Conservation (phyloP, 2,113 vertebrate genomes). For the Todiramphus saurophagus region DNA sequence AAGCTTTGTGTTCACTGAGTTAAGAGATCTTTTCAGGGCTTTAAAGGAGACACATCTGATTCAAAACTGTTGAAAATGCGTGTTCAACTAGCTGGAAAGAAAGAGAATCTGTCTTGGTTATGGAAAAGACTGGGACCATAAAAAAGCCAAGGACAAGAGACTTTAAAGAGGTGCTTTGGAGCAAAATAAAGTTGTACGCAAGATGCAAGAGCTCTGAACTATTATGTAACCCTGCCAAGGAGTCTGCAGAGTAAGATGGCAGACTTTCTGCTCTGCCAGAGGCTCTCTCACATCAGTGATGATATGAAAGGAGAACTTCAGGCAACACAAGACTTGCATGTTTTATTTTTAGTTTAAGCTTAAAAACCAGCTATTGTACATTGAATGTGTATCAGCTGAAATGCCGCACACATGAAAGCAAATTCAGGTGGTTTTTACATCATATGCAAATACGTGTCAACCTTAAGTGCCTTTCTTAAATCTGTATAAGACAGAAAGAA, state of each 20-base stretch:
- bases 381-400: background rate
- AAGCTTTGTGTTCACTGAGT: background rate
- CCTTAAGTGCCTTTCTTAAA: background rate
- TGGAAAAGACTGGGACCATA: background rate
- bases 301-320: background rate
- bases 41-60: background rate
- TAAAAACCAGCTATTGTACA: background rate
- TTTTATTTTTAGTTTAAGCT: background rate
- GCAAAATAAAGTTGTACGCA: background rate
- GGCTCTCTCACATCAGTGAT: background rate
- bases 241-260: background rate
- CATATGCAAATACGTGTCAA: background rate
- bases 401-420: background rate
- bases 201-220: background rate
- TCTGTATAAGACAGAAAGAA: background rate
- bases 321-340: background rate
- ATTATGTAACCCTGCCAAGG: rapidly evolving
- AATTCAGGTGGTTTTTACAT: background rate
- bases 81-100: background rate
- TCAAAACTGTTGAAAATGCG: background rate
- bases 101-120: background rate
- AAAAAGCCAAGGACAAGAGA: background rate
- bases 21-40: background rate
- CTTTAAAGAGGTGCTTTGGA: background rate
- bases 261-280: background rate